A percentile compares a stretch with the other conserved stretches of the same genome.
Evolutionary conservation across 2,888 invertebrate genomes (phyloP).

Genomic region (Hyposoter didymator): DNA sequence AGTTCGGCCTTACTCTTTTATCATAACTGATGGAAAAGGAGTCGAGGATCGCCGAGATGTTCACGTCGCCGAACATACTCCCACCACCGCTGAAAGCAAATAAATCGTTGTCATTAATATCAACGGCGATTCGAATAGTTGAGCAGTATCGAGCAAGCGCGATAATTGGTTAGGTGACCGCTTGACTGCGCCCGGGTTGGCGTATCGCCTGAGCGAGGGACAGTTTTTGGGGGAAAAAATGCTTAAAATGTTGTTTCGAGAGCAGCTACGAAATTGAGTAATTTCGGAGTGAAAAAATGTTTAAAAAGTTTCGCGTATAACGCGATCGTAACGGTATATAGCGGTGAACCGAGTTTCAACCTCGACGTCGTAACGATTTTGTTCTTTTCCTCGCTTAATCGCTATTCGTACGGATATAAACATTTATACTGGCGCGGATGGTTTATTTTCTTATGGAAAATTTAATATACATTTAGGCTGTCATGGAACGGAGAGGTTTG

Average conservation of each 20-base stretch:
- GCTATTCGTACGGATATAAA: constrained; percentile 19
- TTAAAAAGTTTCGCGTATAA: constrained; percentile 15
- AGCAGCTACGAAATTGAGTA: background rate
- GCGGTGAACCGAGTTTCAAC: background rate
- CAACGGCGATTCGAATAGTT: too few relatives aligned
- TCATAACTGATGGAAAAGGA: constrained; percentile 98
- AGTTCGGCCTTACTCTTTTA: constrained; percentile 99
- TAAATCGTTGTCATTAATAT: constrained; percentile 82
- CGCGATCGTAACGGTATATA: constrained; percentile 14
- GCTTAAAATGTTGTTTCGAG: background rate
- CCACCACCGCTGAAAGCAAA: constrained; percentile 86
- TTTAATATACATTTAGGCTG: constrained; percentile 37
- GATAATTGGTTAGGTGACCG: too few relatives aligned
- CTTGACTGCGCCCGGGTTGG: too few relatives aligned
- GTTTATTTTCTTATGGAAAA: constrained; percentile 23
- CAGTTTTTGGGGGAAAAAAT: too few relatives aligned
- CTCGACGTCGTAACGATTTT: constrained; percentile 8
- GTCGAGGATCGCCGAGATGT: constrained; percentile 97
- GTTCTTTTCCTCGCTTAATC: background rate
- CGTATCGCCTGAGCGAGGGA: too few relatives aligned
- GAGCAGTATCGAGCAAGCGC: too few relatives aligned
- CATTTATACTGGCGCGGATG: constrained; percentile 3
- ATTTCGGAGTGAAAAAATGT: background rate
- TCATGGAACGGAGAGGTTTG: constrained; percentile 47
- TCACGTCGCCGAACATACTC: constrained; percentile 96